Evolutionary conservation across 2,797 vertebrate species (phyloP).

Genomic region (Chaunax sp.): DNA sequence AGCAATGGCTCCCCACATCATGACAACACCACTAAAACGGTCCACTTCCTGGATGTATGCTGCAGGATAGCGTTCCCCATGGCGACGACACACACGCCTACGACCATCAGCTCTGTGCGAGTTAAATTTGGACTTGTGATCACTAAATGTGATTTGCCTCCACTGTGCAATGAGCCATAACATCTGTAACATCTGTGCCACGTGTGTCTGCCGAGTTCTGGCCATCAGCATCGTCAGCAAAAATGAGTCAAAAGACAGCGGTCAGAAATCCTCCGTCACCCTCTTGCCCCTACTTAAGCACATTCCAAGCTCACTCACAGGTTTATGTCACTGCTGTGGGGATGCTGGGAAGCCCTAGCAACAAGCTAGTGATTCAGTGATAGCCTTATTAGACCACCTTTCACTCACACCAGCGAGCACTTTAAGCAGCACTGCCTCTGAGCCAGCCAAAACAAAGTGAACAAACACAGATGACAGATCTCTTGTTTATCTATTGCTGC

Average conservation of each 20-base stretch:
- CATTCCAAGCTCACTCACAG: slow-evolving; percentile 21
- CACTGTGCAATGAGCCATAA: no score
- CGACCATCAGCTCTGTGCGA: no score
- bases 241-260: slow-evolving; percentile 22
- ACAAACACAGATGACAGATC: slow-evolving; percentile 49
- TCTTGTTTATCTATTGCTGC: slow-evolving; percentile 45
- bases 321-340: slow-evolving; percentile 16
- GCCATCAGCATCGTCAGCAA: no score
- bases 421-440: slow-evolving; percentile 26
- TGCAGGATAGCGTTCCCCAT: no score
- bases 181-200: no score
- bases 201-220: no score
- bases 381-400: slow-evolving; percentile 47
- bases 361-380: slow-evolving; percentile 33
- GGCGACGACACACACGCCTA: no score
- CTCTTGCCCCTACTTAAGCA: neutral
- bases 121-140: no score
- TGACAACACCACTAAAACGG: no score
- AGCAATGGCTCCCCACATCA: no score
- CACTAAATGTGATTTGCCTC: no score
- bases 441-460: slow-evolving; percentile 41
- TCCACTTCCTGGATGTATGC: no score
- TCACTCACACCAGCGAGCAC: slow-evolving; percentile 36
- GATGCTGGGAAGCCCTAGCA: slow-evolving; percentile 37
- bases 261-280: slow-evolving; percentile 26